Evolutionary conservation across 2,888 invertebrate species (phyloP).

Genomic region (Tetragnatha montana): DNA sequence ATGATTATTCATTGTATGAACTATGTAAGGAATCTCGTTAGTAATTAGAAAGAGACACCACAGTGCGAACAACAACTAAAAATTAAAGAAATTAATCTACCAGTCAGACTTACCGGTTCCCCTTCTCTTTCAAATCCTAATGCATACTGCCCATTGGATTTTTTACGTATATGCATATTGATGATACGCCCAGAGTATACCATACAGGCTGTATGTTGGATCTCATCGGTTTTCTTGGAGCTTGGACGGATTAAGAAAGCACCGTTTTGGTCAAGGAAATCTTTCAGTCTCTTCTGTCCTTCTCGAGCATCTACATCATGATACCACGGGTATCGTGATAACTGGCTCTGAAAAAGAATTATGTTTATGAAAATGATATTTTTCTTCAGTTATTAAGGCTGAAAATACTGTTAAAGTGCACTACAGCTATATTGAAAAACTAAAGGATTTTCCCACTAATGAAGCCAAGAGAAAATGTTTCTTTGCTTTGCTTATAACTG

Average conservation of each 20-base stretch:
- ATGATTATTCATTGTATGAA: too few relatives aligned
- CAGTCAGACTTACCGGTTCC: slow-evolving; percentile 15
- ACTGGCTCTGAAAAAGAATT: slow-evolving; percentile 7
- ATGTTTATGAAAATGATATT: too few relatives aligned
- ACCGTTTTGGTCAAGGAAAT: slow-evolving; percentile 32
- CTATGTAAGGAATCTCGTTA: too few relatives aligned
- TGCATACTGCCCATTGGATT: slow-evolving; percentile 3
- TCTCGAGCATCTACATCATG: slow-evolving; percentile 42
- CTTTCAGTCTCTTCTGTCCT: slow-evolving; percentile 2
- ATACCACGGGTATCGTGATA: slow-evolving; percentile 32
- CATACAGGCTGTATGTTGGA: slow-evolving; percentile 37
- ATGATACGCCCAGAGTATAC: slow-evolving; percentile 3
- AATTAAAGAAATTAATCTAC: too few relatives aligned
- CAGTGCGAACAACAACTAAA: too few relatives aligned
- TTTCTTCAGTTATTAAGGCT: too few relatives aligned
- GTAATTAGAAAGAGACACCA: too few relatives aligned
- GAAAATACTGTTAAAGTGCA: too few relatives aligned
- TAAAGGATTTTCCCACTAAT: too few relatives aligned
- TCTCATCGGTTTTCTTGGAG: slow-evolving; percentile 15
- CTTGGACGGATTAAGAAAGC: slow-evolving; percentile 52
- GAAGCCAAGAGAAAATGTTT: too few relatives aligned
- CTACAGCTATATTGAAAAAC: too few relatives aligned
- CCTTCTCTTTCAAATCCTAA: slow-evolving; percentile 22
- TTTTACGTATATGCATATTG: slow-evolving; percentile 34
- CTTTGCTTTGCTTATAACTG: too few relatives aligned